Percentiles rank a stretch among this genome's conserved stretches.
Evolutionary conservation across 2,797 vertebrate species (phyloP).

Genomic region (Epinephelus malabaricus): DNA sequence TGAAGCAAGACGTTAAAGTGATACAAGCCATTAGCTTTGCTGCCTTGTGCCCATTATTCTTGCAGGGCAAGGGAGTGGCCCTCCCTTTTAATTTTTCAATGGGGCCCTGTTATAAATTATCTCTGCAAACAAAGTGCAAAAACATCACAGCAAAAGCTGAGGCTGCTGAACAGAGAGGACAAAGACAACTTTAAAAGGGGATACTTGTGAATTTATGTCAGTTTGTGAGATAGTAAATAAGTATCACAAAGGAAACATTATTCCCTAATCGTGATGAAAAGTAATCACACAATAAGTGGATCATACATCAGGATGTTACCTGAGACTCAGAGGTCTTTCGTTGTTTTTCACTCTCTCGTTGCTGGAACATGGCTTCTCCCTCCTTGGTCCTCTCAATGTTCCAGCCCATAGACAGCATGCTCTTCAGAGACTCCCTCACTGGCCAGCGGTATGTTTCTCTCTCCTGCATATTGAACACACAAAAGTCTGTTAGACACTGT

Average conservation of each 20-base stretch:
- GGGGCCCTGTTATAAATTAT: slow-evolving; percentile 11
- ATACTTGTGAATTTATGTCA: neutral
- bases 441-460: slow-evolving; percentile 98
- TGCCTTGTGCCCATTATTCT: neutral
- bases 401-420: slow-evolving; percentile 96
- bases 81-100: slow-evolving; percentile 18
- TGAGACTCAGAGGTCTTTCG: slow-evolving; percentile 90
- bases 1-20: neutral
- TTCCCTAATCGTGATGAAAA: neutral
- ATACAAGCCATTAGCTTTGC: slow-evolving; percentile 16
- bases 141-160: neutral
- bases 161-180: neutral
- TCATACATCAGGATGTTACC: slow-evolving; percentile 71
- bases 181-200: neutral
- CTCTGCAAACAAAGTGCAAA: neutral
- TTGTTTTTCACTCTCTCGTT: slow-evolving; percentile 94
- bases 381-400: slow-evolving; percentile 95
- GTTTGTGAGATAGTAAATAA: neutral
- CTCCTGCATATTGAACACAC: slow-evolving; percentile 85
- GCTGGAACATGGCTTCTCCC: slow-evolving; percentile 91
- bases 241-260: neutral
- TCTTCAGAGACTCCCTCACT: slow-evolving; percentile 95
- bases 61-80: neutral
- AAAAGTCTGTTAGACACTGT: neutral
- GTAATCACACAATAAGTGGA: too few species aligned